These are phyloP conservation scores for Cuculus canorus DNA, from an alignment of 2,797 vertebrate genomes.

Conservation along the genomic window DNA sequence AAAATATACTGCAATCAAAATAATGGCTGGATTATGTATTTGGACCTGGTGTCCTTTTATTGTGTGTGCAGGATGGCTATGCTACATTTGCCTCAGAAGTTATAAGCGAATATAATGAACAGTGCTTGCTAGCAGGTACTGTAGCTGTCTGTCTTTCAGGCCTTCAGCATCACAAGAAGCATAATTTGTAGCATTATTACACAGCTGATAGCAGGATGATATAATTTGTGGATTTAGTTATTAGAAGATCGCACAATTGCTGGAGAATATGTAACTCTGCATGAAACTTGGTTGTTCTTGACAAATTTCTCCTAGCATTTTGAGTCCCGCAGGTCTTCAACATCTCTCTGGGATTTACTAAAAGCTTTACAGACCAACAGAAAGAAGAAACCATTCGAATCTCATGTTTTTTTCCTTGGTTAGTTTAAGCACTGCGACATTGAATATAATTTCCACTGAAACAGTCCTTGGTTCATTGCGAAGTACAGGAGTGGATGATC, in stretches of 20 bases:
- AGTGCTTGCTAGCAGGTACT: not conserved
- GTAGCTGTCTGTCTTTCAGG: not conserved
- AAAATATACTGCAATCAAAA: conserved; percentile 9
- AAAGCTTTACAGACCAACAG: not conserved
- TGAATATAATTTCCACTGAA: not conserved
- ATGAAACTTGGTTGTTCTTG: not conserved
- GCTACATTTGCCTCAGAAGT: not conserved
- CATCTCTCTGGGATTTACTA: not conserved
- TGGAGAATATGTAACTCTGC: not conserved
- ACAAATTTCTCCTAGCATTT: not conserved
- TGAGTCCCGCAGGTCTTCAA: not conserved
- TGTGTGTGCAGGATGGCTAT: not conserved
- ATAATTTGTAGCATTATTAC: not conserved
- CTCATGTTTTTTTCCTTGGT: not conserved
- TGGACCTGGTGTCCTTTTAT: not conserved
- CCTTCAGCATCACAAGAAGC: not conserved
- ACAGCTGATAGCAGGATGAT: not conserved
- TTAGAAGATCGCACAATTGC: not conserved
- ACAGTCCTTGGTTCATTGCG: not conserved
- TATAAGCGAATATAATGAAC: not conserved
- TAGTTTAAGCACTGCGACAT: not conserved
- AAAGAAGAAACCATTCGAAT: not conserved
- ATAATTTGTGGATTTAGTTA: not conserved
- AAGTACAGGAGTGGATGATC: not conserved
- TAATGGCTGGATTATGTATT: not conserved